Evolutionary conservation across 2,888 invertebrate species (phyloP).

Genomic region (Linyphia triangularis): DNA sequence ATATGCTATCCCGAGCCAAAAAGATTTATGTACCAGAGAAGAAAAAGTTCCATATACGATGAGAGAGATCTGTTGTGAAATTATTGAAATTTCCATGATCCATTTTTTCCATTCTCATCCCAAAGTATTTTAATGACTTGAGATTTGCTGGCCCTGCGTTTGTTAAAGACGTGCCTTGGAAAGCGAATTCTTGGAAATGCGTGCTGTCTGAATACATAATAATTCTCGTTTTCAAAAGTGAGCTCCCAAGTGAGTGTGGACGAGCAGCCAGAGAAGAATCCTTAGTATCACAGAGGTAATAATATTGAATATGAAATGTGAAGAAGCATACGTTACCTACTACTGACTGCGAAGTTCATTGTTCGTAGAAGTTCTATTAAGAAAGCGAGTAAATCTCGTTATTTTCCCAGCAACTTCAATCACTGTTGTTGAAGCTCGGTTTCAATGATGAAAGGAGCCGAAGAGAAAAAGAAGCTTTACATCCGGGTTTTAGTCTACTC

Average conservation of each 20-base stretch:
- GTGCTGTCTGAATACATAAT: slow-evolving; percentile 64
- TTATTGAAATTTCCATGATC: slow-evolving; percentile 55
- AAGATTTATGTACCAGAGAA: background rate
- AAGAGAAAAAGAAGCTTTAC: background rate
- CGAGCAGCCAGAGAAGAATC: background rate
- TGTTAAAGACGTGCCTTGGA: slow-evolving; percentile 53
- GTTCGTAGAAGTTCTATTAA: slow-evolving; percentile 47
- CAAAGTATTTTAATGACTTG: slow-evolving; percentile 65
- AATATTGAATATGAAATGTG: slow-evolving; percentile 66
- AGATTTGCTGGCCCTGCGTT: slow-evolving; percentile 35
- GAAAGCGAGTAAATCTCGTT: slow-evolving; percentile 41
- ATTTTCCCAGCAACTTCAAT: slow-evolving; percentile 56
- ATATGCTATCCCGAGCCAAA: slow-evolving; percentile 9
- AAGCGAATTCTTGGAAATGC: slow-evolving; percentile 42
- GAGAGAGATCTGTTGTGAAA: slow-evolving; percentile 16
- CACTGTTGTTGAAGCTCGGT: slow-evolving; percentile 18
- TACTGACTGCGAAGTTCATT: slow-evolving; percentile 35
- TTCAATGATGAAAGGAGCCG: slow-evolving; percentile 39
- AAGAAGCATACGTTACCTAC: slow-evolving; percentile 51
- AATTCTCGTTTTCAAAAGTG: slow-evolving; percentile 40
- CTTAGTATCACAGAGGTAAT: slow-evolving; percentile 43
- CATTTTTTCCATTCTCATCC: slow-evolving; percentile 36
- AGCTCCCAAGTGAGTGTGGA: slow-evolving; percentile 49
- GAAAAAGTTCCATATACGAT: slow-evolving; percentile 31
- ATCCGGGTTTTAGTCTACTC: background rate